Evolutionary conservation across 2,888 invertebrate species (phyloP).

Genomic region (Tuberolachnus salignus): DNA sequence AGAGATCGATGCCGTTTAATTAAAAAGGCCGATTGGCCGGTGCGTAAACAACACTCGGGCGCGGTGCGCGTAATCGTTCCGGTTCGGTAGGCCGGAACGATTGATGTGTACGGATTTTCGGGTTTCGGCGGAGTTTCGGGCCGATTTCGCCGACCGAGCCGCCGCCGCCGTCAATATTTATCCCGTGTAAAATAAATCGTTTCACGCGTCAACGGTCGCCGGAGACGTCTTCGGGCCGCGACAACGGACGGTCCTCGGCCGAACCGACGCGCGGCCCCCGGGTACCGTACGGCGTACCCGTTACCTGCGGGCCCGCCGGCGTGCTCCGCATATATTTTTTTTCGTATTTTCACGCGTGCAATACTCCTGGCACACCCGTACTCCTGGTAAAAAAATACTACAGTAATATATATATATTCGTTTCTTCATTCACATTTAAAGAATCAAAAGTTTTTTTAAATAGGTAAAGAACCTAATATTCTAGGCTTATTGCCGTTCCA

Average conservation of each 20-base stretch:
- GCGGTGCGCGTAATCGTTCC: constrained; percentile 39
- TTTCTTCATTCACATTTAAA: no score
- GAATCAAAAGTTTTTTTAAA: no score
- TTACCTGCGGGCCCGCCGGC: no score
- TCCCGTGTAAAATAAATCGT: background rate
- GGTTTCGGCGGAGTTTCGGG: constrained; percentile 7
- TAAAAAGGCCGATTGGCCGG: constrained; percentile 50
- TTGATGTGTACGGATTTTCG: constrained; percentile 41
- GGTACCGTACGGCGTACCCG: constrained; percentile 14
- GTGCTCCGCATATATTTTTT: no score
- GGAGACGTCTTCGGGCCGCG: background rate
- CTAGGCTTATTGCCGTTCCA: no score
- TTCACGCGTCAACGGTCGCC: constrained; percentile 23
- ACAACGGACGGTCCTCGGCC: background rate
- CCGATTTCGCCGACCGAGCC: constrained; percentile 8
- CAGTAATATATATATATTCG: no score
- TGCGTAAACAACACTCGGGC: constrained; percentile 10
- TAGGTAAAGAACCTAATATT: no score
- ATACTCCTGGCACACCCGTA: no score
- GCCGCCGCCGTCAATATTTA: background rate
- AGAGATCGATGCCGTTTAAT: constrained; percentile 32
- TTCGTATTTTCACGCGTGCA: no score
- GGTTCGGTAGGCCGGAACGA: constrained; percentile 39
- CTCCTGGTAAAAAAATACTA: no score
- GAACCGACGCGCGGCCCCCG: constrained; percentile 8